These are phyloP conservation scores for Ciconia boyciana DNA, from an alignment of 2,113 vertebrate genomes.

Conservation along the genomic window DNA sequence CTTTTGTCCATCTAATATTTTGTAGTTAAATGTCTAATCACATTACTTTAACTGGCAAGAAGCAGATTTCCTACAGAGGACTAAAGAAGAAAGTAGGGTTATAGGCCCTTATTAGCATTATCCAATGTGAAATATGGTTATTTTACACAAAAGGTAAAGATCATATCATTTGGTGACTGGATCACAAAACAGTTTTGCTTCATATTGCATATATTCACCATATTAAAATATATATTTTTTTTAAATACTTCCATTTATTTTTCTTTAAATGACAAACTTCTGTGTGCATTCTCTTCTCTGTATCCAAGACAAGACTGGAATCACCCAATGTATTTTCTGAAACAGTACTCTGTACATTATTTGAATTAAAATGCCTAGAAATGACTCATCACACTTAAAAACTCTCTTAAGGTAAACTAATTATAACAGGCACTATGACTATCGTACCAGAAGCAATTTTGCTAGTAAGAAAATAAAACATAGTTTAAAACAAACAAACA, in stretches of 20 bases:
- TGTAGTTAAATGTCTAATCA: not conserved
- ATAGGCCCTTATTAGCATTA: not conserved
- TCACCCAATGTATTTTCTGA: not conserved
- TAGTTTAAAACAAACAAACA: not conserved
- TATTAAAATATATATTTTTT: not conserved
- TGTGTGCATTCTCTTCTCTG: rapidly evolving
- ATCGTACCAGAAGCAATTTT: not conserved
- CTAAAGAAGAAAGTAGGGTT: not conserved
- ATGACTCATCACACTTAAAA: not conserved
- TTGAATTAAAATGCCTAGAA: not conserved
- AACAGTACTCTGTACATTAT: not conserved
- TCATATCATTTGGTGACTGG: not conserved
- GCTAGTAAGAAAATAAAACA: not conserved
- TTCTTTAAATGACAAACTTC: not conserved
- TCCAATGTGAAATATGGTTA: not conserved
- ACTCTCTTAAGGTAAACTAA: not conserved
- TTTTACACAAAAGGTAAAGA: not conserved
- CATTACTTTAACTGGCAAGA: not conserved
- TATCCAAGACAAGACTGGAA: not conserved
- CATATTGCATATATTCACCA: not conserved
- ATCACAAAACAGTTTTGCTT: not conserved
- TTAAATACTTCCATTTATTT: not conserved
- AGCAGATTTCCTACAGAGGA: not conserved
- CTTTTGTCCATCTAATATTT: not conserved
- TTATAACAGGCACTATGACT: not conserved